Conservation (phyloP, 2,113 vertebrate genomes). For the Lutjanus erythropterus region DNA sequence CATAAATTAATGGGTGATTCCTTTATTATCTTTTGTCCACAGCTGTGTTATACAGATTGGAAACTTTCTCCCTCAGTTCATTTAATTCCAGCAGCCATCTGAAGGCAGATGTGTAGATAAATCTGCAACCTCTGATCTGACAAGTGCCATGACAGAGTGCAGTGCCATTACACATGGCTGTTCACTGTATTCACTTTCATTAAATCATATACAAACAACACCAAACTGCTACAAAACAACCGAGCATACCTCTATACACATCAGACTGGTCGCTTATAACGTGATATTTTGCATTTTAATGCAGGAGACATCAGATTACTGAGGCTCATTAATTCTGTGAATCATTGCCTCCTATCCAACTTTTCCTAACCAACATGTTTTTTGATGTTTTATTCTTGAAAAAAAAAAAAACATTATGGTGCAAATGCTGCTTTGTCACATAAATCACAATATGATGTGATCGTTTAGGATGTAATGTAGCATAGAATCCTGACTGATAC, state of each 20-base stretch:
- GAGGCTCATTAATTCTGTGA: neutral
- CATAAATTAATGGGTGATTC: neutral
- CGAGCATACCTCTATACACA: neutral
- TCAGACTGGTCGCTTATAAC: neutral
- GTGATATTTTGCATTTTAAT: neutral
- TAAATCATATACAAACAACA: constrained; percentile 6
- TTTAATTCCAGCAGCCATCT: neutral
- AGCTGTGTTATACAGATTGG: neutral
- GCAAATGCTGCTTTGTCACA: neutral
- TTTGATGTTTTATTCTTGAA: neutral
- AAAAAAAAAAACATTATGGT: neutral
- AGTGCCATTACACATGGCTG: neutral
- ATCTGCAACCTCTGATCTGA: constrained; percentile 3
- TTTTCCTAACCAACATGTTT: neutral
- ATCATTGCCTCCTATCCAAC: neutral
- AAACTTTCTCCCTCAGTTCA: neutral
- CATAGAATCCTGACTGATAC: neutral
- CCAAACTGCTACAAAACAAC: neutral
- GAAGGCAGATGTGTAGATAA: constrained; percentile 22
- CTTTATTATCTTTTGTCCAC: neutral
- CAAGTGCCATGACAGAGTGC: neutral
- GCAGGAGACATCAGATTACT: neutral
- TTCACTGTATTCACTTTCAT: neutral
- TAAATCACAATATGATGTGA: neutral
- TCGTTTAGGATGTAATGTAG: neutral